Base-by-base conservation (phyloP, 2,113 vertebrate species). In the Tachycineta bicolor region DNA sequence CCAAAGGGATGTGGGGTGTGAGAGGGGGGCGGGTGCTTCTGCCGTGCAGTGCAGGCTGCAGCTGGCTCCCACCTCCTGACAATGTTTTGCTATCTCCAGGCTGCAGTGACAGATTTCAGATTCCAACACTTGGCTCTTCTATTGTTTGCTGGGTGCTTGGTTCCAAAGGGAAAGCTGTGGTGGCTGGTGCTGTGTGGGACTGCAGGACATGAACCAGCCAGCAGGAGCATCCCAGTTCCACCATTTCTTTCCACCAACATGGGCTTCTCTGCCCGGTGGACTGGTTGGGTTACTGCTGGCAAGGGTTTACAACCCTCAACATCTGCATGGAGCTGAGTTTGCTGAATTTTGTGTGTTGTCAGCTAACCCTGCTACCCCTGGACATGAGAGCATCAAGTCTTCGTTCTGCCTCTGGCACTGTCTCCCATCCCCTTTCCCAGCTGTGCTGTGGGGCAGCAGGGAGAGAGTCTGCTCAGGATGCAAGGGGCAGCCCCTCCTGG, bases 1-100 rank as follows among this genome's bases (percentile, higher is more conserved):
- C 34, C 43, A 53, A 23, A 33, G 12, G 18, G 18, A 16, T 0
- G 1, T 14, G 6, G 29, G 21, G 15, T 0, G 0, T 20, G 16
- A 49, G 43, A 77, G 19, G 16, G 20, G 14, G 11, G 21, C 2
- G 1, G 6, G 1, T 12, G 6, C 2, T 64, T 31, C 34, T 83
- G 21, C 11, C 2, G 0, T 52, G 24, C 20, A 73, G 22, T 46
- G 33, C 0, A 3, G 55, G 14, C 50, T 2, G 1, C 59, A 67
- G 23, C 59, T 74, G 82, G 28, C 49, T 90, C 34, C 46, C 7
- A 33, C 26, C n/a, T 60, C 28, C n/a, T 43, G 34, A 26, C 58
- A 59, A 20, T 4, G 1, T 37, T 67, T 26, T 83, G 34, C 6
- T 71, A 26, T 55, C 39, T 50, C 20, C 23, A 91, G 56, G 24